Base-by-base conservation (phyloP, 2,797 vertebrate species). In the Chloroceryle amazona region DNA sequence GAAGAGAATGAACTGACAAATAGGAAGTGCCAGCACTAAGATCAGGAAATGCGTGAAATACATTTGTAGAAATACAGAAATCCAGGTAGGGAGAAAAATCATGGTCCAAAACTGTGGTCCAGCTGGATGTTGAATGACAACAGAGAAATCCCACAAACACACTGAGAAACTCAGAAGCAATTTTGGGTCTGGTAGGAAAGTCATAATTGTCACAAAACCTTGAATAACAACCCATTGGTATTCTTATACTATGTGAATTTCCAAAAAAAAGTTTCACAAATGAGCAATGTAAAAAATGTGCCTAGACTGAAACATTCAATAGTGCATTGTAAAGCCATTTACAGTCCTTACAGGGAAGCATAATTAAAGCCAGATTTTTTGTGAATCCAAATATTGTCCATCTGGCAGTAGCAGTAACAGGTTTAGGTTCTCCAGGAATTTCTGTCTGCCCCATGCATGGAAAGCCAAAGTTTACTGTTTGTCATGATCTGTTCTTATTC, bases 61-160 rank as follows among this genome's bases (percentile, higher is more conserved):
- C 0, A 4, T 90, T 71, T 93, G 57, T 2, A 17, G 35, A 90
- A 73, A 11, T 66, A 8, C 6, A 42, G 57, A 75, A 70, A 76
- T 4, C 1, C 3, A 10, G 4, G 1, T 3, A 74, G 9, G 4
- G 13, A 49, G 47, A 55, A 62, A 17, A 10, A 42, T 1, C 0
- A 6, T 63, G 28, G 13, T 58, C 46, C 20, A 66, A 79, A 85
- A 31, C 8, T 54, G 12, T 55, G 4, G 4, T 90, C 88, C 29
- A 31, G 9, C 10, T 25, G 14, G 11, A 31, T 49, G 5, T 33
- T 76, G 37, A 9, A 26, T 70, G 8, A 51, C 26, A 88, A 31
- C 51, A n/a, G 11, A 11, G 21, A 89, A 89, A 74, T 67, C 7
- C 9, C 6, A 65, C 21, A 81, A 76, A 1, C 2, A 63, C 7